phyloP scores from a whole-genome alignment of 2,797 vertebrate genomes.

The Lepilemur ruficaudatus region DNA sequence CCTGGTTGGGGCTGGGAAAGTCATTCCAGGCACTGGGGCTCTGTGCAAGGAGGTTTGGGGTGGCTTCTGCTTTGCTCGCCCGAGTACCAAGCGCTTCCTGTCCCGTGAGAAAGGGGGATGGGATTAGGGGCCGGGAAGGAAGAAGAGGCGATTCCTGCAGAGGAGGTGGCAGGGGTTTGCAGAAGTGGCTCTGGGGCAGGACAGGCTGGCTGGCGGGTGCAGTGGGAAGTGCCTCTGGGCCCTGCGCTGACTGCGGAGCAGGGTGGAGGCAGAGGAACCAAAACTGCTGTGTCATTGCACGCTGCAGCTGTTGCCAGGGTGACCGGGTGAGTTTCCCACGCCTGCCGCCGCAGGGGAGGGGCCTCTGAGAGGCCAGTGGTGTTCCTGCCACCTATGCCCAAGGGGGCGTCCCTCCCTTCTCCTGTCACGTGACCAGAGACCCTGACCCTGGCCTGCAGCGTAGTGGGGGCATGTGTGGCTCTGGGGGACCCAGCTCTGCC shows the following conservation, averaged over 20 bases:
- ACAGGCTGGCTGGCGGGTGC: not conserved
- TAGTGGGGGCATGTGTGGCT: not conserved
- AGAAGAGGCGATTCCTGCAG: not conserved
- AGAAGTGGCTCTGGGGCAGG: not conserved
- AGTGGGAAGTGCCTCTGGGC: not conserved
- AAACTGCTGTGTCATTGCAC: constrained; percentile 74
- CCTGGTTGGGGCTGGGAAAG: fast-evolving
- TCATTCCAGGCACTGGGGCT: fast-evolving
- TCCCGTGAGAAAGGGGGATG: not conserved
- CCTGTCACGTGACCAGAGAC: not conserved
- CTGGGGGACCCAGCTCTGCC: too few species aligned
- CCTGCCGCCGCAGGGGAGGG: constrained; percentile 12
- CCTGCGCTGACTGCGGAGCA: not conserved
- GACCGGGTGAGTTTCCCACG: constrained; percentile 73
- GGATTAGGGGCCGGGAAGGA: not conserved
- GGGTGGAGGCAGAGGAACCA: constrained; percentile 59
- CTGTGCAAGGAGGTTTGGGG: not conserved
- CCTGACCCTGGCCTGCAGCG: too few species aligned
- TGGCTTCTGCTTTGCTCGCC: not conserved
- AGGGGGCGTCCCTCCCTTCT: too few species aligned
- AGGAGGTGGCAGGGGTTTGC: constrained; percentile 21
- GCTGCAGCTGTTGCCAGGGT: constrained; percentile 65
- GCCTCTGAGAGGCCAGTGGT: not conserved
- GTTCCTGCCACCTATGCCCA: not conserved
- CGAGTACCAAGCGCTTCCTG: not conserved